Percentiles rank a stretch among this genome's conserved stretches.
These are phyloP conservation scores for Australoheros facetus DNA, from an alignment of 2,797 vertebrate species.

Conservation along the genomic window DNA sequence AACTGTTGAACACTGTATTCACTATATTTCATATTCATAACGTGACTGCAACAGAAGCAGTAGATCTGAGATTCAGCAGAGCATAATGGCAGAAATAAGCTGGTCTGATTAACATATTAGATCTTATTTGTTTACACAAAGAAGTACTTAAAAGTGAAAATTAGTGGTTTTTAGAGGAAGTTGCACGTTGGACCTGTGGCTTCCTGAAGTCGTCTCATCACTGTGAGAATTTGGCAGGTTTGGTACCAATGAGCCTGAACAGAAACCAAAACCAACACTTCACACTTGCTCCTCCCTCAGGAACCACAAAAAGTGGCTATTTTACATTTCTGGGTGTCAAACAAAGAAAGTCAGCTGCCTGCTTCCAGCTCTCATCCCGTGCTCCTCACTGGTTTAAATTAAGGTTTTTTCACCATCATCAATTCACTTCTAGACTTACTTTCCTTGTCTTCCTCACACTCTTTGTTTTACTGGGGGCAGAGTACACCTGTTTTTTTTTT, in stretches of 20 bases:
- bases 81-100: too few species aligned
- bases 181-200: not conserved
- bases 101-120: not conserved
- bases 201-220: not conserved
- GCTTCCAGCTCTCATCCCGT: too few species aligned
- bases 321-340: not conserved
- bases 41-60: not conserved
- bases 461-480: fast-evolving
- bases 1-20: too few species aligned
- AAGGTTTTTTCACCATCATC: too few species aligned
- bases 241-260: not conserved
- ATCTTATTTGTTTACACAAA: not conserved
- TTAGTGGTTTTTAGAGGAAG: not conserved
- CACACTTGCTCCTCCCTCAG: not conserved
- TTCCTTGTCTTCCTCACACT: not conserved
- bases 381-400: not conserved
- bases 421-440: too few species aligned
- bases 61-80: not conserved
- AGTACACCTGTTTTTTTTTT: not conserved
- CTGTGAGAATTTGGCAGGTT: not conserved
- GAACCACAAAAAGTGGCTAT: not conserved
- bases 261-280: not conserved
- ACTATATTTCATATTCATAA: not conserved
- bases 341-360: not conserved
- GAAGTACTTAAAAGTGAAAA: not conserved